A percentile compares a stretch with the other conserved stretches of the same genome.
phyloP scores from a whole-genome alignment of 2,113 vertebrate genomes.

The Pogonocichla stellata region DNA sequence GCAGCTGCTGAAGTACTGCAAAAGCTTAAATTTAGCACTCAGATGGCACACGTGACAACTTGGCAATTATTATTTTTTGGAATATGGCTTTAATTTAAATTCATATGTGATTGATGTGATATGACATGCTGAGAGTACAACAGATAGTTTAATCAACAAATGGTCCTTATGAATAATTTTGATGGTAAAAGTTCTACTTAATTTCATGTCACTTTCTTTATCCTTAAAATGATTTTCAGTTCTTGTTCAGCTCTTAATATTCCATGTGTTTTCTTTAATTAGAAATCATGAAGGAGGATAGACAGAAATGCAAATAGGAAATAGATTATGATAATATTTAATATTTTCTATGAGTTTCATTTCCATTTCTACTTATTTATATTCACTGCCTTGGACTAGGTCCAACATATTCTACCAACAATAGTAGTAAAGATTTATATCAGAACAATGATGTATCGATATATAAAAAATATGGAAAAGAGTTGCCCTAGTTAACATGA shows the following conservation, averaged over 20 bases:
- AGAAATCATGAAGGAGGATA: constrained; percentile 7
- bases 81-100: constrained; percentile 67
- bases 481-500: neutral
- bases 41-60: constrained; percentile 18
- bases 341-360: neutral
- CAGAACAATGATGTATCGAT: neutral
- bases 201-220: constrained; percentile 51
- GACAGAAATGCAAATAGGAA: neutral
- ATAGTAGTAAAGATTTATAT: neutral
- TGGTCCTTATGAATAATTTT: constrained; percentile 40
- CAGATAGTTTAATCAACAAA: constrained; percentile 72
- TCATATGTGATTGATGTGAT: constrained; percentile 54
- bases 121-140: constrained; percentile 43
- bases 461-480: neutral
- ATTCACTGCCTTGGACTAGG: neutral
- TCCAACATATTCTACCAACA: neutral
- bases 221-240: constrained; percentile 43
- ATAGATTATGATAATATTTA: neutral
- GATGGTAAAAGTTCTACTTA: constrained; percentile 55
- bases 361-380: neutral
- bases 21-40: constrained; percentile 65
- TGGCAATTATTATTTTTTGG: constrained; percentile 58
- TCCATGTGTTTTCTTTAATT: neutral
- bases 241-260: constrained; percentile 26
- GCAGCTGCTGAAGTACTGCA: constrained; percentile 49